Percentiles rank a stretch among this genome's conserved stretches.
Evolutionary conservation across 2,113 vertebrate species (phyloP).

Genomic region (Pandion haliaetus): DNA sequence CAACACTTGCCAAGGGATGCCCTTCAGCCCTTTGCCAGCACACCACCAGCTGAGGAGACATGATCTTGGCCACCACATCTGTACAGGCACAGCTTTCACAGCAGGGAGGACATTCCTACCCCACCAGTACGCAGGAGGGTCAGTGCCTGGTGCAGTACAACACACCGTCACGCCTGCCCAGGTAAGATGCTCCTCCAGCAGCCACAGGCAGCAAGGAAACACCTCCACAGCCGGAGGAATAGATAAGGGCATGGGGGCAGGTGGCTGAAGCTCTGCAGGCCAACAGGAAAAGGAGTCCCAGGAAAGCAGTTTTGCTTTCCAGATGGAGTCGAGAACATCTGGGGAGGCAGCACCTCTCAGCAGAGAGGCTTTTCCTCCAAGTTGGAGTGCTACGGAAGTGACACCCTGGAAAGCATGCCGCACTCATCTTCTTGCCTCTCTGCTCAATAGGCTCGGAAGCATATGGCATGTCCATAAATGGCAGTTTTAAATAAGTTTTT

Average conservation of each 20-base stretch:
- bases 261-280: neutral
- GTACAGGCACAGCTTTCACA: neutral
- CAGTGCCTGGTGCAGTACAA: neutral
- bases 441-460: neutral
- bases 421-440: neutral
- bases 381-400: neutral
- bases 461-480: neutral
- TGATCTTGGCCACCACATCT: neutral
- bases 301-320: neutral
- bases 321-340: neutral
- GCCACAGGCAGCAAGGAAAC: neutral
- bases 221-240: neutral
- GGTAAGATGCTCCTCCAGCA: neutral
- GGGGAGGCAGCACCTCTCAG: neutral
- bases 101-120: neutral
- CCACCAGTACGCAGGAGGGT: neutral
- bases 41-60: neutral
- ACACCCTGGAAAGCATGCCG: neutral
- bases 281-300: neutral
- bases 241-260: neutral
- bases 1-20: neutral
- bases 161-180: rapidly evolving
- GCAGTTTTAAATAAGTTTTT: neutral
- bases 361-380: neutral
- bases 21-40: neutral